Percentiles rank a stretch among this genome's conserved stretches.
Evolutionary conservation across 2,797 vertebrate genomes (phyloP).

Genomic region (Enteromius unitaeniatus): DNA sequence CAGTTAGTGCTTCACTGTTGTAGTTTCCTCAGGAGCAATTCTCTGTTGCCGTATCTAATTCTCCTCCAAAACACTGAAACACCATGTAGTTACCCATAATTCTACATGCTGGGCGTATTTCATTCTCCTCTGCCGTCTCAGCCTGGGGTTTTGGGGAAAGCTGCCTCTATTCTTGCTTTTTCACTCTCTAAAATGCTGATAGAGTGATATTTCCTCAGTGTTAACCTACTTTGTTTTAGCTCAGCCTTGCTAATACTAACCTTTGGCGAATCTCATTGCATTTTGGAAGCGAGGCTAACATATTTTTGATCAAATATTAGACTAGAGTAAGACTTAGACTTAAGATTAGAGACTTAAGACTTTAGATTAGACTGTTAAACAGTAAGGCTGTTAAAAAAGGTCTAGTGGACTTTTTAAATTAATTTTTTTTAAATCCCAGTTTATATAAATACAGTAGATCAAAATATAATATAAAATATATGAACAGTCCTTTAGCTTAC

Average conservation of each 20-base stretch:
- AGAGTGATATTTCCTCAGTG: not conserved
- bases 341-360: too few species aligned
- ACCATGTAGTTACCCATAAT: conserved; percentile 30
- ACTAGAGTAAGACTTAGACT: too few species aligned
- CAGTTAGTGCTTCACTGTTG: conserved; percentile 30
- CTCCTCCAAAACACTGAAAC: conserved; percentile 27
- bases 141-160: not conserved
- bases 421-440: too few species aligned
- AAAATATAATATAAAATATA: not conserved
- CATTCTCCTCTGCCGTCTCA: conserved; percentile 5
- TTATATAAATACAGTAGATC: too few species aligned
- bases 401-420: too few species aligned
- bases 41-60: conserved; percentile 22
- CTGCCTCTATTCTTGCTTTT: not conserved
- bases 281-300: not conserved
- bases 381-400: too few species aligned
- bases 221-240: not conserved
- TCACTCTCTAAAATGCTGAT: not conserved
- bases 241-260: not conserved
- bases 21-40: conserved; percentile 26
- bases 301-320: too few species aligned
- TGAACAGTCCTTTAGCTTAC: not conserved
- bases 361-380: too few species aligned
- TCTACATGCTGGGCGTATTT: conserved; percentile 6
- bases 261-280: too few species aligned